phyloP scores from a whole-genome alignment of 2,888 invertebrate species.

The Callinectes sapidus region DNA sequence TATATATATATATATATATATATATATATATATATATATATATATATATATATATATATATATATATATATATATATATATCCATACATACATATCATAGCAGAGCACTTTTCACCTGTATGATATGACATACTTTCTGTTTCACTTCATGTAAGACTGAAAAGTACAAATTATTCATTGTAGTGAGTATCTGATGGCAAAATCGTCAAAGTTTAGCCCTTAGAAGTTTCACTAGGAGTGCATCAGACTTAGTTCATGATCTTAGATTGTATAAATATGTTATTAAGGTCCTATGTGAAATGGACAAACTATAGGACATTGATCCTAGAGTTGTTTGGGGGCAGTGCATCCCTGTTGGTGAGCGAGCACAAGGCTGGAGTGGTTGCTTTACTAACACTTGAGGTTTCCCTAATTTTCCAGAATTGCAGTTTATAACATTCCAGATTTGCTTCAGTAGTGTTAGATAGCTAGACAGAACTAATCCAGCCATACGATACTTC shows the following conservation, averaged over 20 bases:
- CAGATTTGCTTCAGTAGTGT: constrained; percentile 55
- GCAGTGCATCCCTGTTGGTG: background rate
- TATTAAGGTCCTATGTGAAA: background rate
- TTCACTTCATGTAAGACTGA: constrained; percentile 8
- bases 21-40: constrained; percentile 11
- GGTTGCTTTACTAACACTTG: constrained; percentile 44
- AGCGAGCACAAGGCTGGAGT: constrained; percentile 43
- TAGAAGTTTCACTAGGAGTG: background rate
- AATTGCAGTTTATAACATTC: constrained; percentile 40
- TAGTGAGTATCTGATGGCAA: background rate
- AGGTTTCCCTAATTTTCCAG: constrained; percentile 55
- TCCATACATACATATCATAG: background rate
- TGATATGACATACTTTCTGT: background rate
- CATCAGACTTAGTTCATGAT: background rate
- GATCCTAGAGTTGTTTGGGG: background rate
- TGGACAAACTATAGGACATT: background rate
- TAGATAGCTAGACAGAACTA: constrained; percentile 62
- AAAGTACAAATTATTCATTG: background rate
- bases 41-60: constrained; percentile 42
- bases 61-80: constrained; percentile 36
- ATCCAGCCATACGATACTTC: constrained; percentile 60
- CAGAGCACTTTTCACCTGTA: background rate
- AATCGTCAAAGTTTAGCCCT: background rate
- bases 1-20: too few relatives aligned
- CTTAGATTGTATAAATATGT: background rate